Percentiles rank a stretch among this genome's conserved stretches.
These are phyloP conservation scores for Paguma larvata DNA, from an alignment of 2,797 vertebrate species.

Conservation along the genomic window DNA sequence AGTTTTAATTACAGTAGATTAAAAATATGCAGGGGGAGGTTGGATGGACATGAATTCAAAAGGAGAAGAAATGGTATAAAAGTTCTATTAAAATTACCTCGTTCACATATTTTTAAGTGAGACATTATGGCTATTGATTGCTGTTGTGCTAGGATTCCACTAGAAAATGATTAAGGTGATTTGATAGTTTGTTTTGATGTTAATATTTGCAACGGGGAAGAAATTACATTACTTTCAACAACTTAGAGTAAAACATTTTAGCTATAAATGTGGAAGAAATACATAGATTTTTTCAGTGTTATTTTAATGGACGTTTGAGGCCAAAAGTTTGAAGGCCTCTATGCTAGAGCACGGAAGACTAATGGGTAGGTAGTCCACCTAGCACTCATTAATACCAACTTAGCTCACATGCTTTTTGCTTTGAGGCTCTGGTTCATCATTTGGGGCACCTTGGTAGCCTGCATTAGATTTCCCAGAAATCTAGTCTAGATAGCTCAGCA, in stretches of 20 bases:
- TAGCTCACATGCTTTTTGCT: not conserved
- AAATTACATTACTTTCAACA: slow-evolving; percentile 4
- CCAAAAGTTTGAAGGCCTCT: not conserved
- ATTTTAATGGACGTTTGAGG: not conserved
- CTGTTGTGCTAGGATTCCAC: not conserved
- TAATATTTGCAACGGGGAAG: not conserved
- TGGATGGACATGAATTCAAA: not conserved
- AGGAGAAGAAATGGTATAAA: not conserved
- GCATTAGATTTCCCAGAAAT: not conserved
- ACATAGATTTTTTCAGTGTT: not conserved
- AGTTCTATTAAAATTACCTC: slow-evolving; percentile 2
- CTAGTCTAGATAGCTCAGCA: not conserved
- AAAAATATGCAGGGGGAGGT: not conserved
- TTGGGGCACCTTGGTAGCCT: not conserved
- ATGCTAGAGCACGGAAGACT: not conserved
- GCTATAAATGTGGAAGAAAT: slow-evolving; percentile 1
- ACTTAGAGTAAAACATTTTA: not conserved
- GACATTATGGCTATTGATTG: not conserved
- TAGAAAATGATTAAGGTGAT: not conserved
- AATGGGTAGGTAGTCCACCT: not conserved
- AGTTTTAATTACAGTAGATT: not conserved
- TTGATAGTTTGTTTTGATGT: not conserved
- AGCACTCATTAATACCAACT: not conserved
- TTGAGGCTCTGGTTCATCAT: not conserved
- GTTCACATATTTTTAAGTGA: not conserved